Evolutionary conservation across 2,113 vertebrate species (phyloP).

Genomic region (Pygoscelis adeliae): DNA sequence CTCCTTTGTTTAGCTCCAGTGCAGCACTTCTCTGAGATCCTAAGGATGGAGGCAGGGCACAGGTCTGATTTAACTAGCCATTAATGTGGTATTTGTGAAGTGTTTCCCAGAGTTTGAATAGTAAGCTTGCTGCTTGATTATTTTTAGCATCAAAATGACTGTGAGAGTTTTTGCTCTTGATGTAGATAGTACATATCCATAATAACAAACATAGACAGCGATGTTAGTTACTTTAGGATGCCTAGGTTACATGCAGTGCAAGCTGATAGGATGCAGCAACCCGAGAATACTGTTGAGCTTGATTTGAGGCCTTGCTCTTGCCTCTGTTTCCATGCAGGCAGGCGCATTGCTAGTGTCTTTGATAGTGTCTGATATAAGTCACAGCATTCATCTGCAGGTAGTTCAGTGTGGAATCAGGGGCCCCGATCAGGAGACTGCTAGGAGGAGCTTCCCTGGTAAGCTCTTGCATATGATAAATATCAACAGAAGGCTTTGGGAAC

Average conservation of each 20-base stretch:
- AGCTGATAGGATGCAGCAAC: neutral
- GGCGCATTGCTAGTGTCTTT: neutral
- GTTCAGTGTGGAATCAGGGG: neutral
- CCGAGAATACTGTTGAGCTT: neutral
- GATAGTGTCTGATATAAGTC: neutral
- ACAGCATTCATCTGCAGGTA: neutral
- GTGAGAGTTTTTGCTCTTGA: neutral
- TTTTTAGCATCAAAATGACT: neutral
- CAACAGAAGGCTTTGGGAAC: neutral
- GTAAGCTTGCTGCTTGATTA: neutral
- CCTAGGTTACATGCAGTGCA: neutral
- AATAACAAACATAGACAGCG: neutral
- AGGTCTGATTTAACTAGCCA: neutral
- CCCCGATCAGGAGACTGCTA: neutral
- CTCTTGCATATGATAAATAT: neutral
- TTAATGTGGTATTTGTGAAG: neutral
- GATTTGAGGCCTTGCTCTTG: neutral
- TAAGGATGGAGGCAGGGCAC: neutral
- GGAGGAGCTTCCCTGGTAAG: neutral
- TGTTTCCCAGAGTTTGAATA: neutral
- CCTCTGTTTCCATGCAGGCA: neutral
- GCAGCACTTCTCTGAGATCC: neutral
- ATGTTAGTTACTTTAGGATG: neutral
- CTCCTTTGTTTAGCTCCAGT: neutral
- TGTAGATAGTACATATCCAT: neutral